Evolutionary conservation across 2,888 invertebrate genomes (phyloP).

Genomic region (Brenthis ino): DNA sequence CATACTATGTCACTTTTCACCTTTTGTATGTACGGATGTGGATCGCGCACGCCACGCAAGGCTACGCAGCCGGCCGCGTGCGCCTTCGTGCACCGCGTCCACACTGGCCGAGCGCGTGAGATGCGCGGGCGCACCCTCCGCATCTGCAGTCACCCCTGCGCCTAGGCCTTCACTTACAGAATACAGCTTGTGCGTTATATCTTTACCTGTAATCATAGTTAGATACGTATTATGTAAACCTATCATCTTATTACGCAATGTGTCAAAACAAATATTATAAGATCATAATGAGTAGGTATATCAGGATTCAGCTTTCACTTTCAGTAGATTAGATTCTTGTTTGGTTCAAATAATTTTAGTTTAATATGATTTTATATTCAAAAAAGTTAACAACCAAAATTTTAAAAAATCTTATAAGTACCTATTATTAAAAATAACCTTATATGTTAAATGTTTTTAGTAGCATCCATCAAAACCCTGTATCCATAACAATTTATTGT

Average conservation of each 20-base stretch:
- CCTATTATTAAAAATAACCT: neutral
- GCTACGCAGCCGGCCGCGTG: slow-evolving; percentile 88
- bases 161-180: slow-evolving; percentile 89
- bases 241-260: neutral
- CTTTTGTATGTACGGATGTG: slow-evolving; percentile 52
- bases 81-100: slow-evolving; percentile 89
- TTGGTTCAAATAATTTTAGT: too few species aligned
- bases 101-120: slow-evolving; percentile 88
- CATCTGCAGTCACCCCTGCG: slow-evolving; percentile 73
- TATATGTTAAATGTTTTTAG: neutral
- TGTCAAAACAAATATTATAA: neutral
- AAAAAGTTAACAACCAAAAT: too few species aligned
- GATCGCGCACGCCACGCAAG: slow-evolving; percentile 80
- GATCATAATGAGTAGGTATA: too few species aligned
- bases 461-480: too few species aligned
- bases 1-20: slow-evolving; percentile 39
- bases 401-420: too few species aligned
- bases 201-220: slow-evolving; percentile 83
- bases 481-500: too few species aligned
- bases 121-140: slow-evolving; percentile 66
- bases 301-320: too few species aligned
- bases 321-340: too few species aligned
- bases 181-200: slow-evolving; percentile 92
- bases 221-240: neutral
- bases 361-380: too few species aligned